Conservation (phyloP, 2,888 invertebrate genomes). For the Leucophenga maculata region DNA sequence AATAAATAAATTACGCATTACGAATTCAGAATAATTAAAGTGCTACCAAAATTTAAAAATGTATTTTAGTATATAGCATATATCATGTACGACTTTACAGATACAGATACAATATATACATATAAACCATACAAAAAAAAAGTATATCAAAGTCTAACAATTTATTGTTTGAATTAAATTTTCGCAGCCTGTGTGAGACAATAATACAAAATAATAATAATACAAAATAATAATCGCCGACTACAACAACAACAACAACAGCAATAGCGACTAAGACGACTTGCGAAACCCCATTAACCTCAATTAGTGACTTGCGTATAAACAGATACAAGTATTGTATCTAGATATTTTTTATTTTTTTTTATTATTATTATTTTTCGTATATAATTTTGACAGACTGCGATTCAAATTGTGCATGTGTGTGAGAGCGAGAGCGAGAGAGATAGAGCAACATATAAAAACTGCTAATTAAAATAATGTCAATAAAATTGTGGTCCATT, state of each 20-base stretch:
- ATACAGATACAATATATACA: too few species aligned
- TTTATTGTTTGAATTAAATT: slow-evolving; percentile 3
- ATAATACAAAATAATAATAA: slow-evolving; percentile 20
- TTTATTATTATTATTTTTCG: too few species aligned
- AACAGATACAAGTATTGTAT: slow-evolving; percentile 31
- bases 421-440: slow-evolving; percentile 37
- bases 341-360: slow-evolving; percentile 5
- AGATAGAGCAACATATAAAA: slow-evolving; percentile 36
- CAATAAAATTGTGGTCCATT: slow-evolving; percentile 66
- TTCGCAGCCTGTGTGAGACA: slow-evolving; percentile 5
- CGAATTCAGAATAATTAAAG: too few species aligned
- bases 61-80: too few species aligned
- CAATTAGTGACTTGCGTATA: slow-evolving; percentile 64
- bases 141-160: slow-evolving; percentile 19
- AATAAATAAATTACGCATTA: too few species aligned
- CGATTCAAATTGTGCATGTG: not conserved
- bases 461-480: slow-evolving; percentile 67
- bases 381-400: too few species aligned
- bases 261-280: not conserved
- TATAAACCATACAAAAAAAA: not conserved
- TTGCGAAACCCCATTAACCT: slow-evolving; percentile 62
- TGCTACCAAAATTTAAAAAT: too few species aligned
- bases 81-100: too few species aligned
- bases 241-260: not conserved
- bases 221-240: slow-evolving; percentile 2